Evolutionary conservation across 1,140 invertebrate genomes (phyloP).

Genomic region (Caenorhabditis briggsae): DNA sequence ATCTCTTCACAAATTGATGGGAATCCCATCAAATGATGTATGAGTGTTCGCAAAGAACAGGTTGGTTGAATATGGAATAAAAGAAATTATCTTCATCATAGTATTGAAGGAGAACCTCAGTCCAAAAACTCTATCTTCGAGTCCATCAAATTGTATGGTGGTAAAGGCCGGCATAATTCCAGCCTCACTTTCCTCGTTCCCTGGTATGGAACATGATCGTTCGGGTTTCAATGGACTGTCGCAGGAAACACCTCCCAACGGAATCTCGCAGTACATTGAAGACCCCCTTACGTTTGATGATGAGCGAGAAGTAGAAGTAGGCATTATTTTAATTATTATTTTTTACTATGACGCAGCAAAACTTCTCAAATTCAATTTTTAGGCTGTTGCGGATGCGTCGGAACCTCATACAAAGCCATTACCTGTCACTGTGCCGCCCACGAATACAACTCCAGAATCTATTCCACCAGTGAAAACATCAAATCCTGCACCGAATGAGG

Average conservation of each 20-base stretch:
- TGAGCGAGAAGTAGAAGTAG: slow-evolving; percentile 10
- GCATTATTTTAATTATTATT: not conserved
- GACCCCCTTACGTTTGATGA: not conserved
- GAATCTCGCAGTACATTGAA: not conserved
- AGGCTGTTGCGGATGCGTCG: slow-evolving; percentile 18
- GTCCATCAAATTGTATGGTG: slow-evolving; percentile 44
- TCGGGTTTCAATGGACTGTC: not conserved
- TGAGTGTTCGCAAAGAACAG: slow-evolving; percentile 32
- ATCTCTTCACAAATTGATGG: slow-evolving; percentile 25
- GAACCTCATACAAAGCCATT: not conserved
- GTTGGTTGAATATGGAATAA: not conserved
- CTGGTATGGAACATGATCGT: slow-evolving; percentile 52
- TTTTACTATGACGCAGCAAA: not conserved
- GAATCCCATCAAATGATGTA: slow-evolving; percentile 47
- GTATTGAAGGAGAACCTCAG: slow-evolving; percentile 28
- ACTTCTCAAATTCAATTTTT: not conserved
- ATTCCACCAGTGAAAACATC: not conserved
- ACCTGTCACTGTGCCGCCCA: not conserved
- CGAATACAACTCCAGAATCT: no score
- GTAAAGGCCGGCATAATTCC: slow-evolving; percentile 27
- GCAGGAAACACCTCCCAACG: slow-evolving; percentile 4
- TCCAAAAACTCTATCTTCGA: slow-evolving; percentile 10
- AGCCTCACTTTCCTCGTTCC: slow-evolving; percentile 40
- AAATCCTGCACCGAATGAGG: not conserved
- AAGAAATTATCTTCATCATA: no score